Conservation (phyloP, 2,113 vertebrate genomes). For the Alligator sinensis region DNA sequence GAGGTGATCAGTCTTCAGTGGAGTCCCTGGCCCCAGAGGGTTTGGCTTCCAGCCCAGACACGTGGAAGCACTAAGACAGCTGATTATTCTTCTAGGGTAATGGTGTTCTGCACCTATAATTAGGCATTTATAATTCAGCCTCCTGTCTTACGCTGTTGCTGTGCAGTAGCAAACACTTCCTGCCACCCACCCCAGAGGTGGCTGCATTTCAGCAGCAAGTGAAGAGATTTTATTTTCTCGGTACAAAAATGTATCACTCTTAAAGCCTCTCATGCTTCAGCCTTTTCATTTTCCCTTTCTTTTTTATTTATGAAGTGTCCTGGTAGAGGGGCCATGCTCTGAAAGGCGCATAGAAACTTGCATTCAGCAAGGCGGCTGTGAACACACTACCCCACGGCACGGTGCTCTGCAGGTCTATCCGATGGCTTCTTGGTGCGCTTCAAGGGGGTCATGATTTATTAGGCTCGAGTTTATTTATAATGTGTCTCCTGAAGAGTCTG, state of each 20-base stretch:
- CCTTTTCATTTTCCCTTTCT: too few species aligned
- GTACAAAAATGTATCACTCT: too few species aligned
- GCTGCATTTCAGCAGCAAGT: neutral
- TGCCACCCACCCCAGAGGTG: neutral
- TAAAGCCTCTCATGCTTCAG: too few species aligned
- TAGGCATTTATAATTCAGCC: neutral
- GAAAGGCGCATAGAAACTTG: neutral
- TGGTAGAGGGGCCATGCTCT: rapidly evolving
- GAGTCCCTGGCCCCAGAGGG: neutral
- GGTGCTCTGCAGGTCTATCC: neutral
- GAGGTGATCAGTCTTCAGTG: neutral
- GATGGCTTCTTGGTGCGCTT: neutral
- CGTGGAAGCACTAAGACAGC: neutral
- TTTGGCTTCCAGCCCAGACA: neutral
- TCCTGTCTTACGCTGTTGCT: neutral
- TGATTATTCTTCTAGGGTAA: neutral
- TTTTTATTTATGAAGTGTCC: neutral
- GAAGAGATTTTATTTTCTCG: neutral
- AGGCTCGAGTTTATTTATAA: neutral
- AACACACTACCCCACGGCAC: neutral
- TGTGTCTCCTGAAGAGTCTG: neutral
- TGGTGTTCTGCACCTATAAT: neutral
- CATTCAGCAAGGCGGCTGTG: neutral
- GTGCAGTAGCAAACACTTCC: neutral
- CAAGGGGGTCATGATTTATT: neutral